phyloP scores from a whole-genome alignment of 1,140 invertebrate genomes.

The Limonius californicus region DNA sequence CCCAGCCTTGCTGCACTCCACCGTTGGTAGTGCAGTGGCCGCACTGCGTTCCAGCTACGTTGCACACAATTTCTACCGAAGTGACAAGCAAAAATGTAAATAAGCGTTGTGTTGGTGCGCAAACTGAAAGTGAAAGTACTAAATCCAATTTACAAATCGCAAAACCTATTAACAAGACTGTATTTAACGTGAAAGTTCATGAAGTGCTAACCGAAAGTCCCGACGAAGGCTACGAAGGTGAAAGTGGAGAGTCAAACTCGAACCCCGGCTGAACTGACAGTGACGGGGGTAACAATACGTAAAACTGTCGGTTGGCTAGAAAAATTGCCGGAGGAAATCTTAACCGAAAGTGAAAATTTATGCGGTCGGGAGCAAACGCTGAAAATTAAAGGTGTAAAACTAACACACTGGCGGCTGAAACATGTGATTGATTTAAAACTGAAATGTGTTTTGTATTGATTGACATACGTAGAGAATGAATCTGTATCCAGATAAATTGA shows the following conservation, averaged over 20 bases:
- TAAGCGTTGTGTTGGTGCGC: conserved; percentile 52
- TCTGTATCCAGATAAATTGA: not conserved
- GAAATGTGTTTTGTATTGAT: not conserved
- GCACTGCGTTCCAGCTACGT: conserved; percentile 46
- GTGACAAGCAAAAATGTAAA: conserved; percentile 28
- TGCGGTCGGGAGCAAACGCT: not conserved
- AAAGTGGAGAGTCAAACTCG: conserved; percentile 42
- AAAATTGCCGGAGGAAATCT: not conserved
- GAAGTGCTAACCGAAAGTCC: conserved; percentile 68
- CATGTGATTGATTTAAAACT: not conserved
- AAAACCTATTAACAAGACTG: conserved; percentile 39
- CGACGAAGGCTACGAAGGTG: conserved; percentile 79
- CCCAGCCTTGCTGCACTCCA: conserved; percentile 21
- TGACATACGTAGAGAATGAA: not conserved
- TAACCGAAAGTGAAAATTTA: not conserved
- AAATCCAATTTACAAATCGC: not conserved
- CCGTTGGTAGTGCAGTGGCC: conserved; percentile 42
- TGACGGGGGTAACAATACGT: not conserved
- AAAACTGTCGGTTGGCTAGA: not conserved
- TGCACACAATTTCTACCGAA: conserved; percentile 20
- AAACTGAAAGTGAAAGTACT: conserved; percentile 47
- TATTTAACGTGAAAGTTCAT: conserved; percentile 42
- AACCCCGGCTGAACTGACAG: not conserved
- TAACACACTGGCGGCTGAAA: not conserved
- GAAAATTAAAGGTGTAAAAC: not conserved